phyloP scores from a whole-genome alignment of 2,888 invertebrate genomes.

The Parnassius mnemosyne region DNA sequence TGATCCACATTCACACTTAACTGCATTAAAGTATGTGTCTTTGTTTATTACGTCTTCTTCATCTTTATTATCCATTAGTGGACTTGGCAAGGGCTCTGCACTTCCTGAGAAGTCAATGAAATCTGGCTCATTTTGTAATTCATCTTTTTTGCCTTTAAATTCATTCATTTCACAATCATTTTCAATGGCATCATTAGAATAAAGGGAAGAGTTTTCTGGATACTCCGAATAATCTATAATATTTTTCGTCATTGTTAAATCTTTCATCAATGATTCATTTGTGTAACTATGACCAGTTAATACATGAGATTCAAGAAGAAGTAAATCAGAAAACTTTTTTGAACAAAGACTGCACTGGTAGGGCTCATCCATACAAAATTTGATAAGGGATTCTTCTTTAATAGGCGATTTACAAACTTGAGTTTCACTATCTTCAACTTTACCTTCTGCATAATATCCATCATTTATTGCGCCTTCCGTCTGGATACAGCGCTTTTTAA shows the following conservation, averaged over 20 bases:
- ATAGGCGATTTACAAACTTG: slow-evolving; percentile 6
- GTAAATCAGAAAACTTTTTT: slow-evolving; percentile 31
- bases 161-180: slow-evolving; percentile 20
- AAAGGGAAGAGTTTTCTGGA: slow-evolving; percentile 15
- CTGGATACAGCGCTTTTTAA: slow-evolving; percentile 59
- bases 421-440: slow-evolving; percentile 11
- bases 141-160: slow-evolving; percentile 26
- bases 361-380: slow-evolving; percentile 24
- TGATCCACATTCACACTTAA: slow-evolving; percentile 34
- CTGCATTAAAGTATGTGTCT: slow-evolving; percentile 25
- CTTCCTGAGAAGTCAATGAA: slow-evolving; percentile 27
- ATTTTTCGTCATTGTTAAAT: slow-evolving; percentile 25
- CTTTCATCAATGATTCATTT: slow-evolving; percentile 18
- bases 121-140: slow-evolving; percentile 21
- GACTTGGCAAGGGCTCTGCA: slow-evolving; percentile 29
- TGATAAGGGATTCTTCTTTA: slow-evolving; percentile 18
- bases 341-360: slow-evolving; percentile 37
- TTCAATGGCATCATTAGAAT: slow-evolving; percentile 11
- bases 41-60: slow-evolving; percentile 28
- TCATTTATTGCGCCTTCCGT: slow-evolving; percentile 53
- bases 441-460: slow-evolving; percentile 33
- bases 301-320: slow-evolving; percentile 33
- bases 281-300: slow-evolving; percentile 22
- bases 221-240: slow-evolving; percentile 10
- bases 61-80: slow-evolving; percentile 18